A percentile compares a stretch with the other conserved stretches of the same genome.
Conservation (phyloP, 2,888 invertebrate genomes). For the Rhodophaea formosa region DNA sequence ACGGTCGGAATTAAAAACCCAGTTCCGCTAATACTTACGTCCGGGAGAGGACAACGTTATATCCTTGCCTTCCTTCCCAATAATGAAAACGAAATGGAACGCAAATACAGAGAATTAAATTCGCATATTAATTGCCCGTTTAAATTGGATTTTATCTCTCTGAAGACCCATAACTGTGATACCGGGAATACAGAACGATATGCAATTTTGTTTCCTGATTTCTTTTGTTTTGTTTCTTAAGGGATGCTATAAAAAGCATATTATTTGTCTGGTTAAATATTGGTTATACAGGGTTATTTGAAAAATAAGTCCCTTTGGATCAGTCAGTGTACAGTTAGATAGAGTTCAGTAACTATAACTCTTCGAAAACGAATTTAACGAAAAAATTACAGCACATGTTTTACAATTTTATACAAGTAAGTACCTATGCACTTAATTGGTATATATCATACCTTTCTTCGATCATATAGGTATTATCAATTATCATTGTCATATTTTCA, state of each 20-base stretch:
- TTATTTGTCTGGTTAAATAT: background rate
- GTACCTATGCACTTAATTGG: too few relatives aligned
- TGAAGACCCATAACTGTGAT: slow-evolving; percentile 1
- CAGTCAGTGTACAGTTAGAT: too few relatives aligned
- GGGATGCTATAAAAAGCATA: too few relatives aligned
- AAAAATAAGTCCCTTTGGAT: too few relatives aligned
- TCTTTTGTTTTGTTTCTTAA: background rate
- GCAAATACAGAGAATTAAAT: slow-evolving; percentile 6
- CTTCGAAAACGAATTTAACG: too few relatives aligned
- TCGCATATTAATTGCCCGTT: slow-evolving; percentile 6
- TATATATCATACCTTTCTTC: too few relatives aligned
- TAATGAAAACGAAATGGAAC: slow-evolving; percentile 11
- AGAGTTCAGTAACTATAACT: too few relatives aligned
- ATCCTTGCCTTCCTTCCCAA: slow-evolving; percentile 3
- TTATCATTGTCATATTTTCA: too few relatives aligned
- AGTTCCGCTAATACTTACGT: background rate
- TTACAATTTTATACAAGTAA: too few relatives aligned
- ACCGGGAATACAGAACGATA: background rate
- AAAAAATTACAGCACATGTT: too few relatives aligned
- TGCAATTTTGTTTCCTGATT: background rate
- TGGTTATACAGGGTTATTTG: too few relatives aligned
- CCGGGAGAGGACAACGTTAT: background rate
- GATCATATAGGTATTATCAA: too few relatives aligned
- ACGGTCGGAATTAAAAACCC: background rate
- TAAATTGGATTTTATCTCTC: slow-evolving; percentile 10